phyloP scores from a whole-genome alignment of 2,888 invertebrate genomes.

The Coecobrya sp. region DNA sequence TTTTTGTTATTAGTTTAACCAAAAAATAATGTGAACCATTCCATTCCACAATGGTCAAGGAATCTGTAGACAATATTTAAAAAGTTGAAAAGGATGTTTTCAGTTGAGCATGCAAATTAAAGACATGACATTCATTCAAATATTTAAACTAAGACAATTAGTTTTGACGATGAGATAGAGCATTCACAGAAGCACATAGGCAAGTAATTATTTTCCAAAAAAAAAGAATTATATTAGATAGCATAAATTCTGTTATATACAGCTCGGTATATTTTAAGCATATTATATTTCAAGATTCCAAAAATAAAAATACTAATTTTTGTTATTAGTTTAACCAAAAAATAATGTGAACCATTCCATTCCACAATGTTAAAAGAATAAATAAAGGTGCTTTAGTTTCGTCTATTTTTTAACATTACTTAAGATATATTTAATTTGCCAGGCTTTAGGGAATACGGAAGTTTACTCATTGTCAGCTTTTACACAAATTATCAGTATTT shows the following conservation, averaged over 20 bases:
- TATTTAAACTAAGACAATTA: neutral
- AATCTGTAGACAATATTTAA: constrained; percentile 50
- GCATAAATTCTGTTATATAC: too few relatives aligned
- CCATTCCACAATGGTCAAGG: neutral
- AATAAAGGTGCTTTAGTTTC: neutral
- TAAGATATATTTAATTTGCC: neutral
- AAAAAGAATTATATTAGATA: too few relatives aligned
- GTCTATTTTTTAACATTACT: neutral
- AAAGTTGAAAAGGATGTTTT: neutral
- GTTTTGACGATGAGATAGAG: too few relatives aligned
- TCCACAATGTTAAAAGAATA: neutral
- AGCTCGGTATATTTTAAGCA: too few relatives aligned
- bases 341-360: neutral
- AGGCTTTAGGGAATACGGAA: too few relatives aligned
- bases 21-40: too few relatives aligned
- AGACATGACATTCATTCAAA: neutral
- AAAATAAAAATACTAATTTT: neutral
- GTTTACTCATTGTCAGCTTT: too few relatives aligned
- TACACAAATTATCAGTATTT: too few relatives aligned
- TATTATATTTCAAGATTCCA: too few relatives aligned
- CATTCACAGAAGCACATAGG: too few relatives aligned
- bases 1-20: neutral
- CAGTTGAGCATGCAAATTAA: neutral
- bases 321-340: neutral
- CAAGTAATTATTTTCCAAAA: too few relatives aligned